Evolutionary conservation across 2,113 vertebrate genomes (phyloP).

Genomic region (Cygnus atratus): DNA sequence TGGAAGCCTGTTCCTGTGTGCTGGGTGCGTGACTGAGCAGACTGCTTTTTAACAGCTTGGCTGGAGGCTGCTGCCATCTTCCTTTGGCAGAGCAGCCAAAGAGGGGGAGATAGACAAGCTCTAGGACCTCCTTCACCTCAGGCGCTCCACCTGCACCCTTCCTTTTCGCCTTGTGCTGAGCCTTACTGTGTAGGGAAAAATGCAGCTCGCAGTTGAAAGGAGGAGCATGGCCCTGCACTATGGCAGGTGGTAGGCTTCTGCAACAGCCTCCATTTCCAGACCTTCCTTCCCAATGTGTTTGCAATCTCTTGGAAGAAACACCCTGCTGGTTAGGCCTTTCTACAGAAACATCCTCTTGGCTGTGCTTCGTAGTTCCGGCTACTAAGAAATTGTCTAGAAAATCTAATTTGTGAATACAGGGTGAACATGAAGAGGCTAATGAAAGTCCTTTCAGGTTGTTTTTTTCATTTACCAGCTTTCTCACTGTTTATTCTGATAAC

Average conservation of each 20-base stretch:
- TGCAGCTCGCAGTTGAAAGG: not conserved
- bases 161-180: not conserved
- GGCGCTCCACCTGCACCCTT: not conserved
- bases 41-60: not conserved
- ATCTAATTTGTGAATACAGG: not conserved
- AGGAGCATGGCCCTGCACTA: not conserved
- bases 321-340: not conserved
- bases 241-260: not conserved
- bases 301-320: not conserved
- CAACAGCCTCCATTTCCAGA: not conserved
- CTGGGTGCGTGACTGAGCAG: not conserved
- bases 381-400: not conserved
- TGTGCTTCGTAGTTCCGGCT: not conserved
- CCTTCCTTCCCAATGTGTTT: not conserved
- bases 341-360: not conserved
- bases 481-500: not conserved
- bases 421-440: not conserved
- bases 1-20: not conserved
- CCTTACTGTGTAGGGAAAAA: not conserved
- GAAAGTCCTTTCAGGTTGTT: not conserved
- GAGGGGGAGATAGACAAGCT: not conserved
- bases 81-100: not conserved
- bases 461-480: not conserved
- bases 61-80: not conserved
- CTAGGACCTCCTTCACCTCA: not conserved